Evolutionary conservation across 2,113 vertebrate genomes (phyloP).

Genomic region (Synchiropus splendidus): DNA sequence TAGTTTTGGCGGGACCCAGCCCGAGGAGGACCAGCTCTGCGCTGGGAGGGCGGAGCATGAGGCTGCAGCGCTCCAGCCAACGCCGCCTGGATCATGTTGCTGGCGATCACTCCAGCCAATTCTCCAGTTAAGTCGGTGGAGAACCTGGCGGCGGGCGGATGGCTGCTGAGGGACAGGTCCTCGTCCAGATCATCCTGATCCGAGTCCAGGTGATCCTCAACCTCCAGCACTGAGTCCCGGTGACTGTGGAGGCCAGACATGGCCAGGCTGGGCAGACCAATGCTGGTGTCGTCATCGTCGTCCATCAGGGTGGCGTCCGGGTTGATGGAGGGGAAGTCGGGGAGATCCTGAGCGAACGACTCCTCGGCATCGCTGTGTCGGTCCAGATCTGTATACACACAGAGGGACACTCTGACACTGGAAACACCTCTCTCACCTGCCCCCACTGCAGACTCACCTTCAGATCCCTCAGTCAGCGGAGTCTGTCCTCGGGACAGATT

Average conservation of each 20-base stretch:
- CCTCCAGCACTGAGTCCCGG: slow-evolving; percentile 47
- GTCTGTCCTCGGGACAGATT: slow-evolving; percentile 90
- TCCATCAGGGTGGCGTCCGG: slow-evolving; percentile 81
- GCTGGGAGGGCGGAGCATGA: slow-evolving; percentile 50
- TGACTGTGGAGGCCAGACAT: slow-evolving; percentile 34
- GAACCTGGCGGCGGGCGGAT: slow-evolving; percentile 62
- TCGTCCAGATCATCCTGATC: slow-evolving; percentile 70
- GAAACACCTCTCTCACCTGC: no score
- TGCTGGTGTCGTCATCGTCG: slow-evolving; percentile 91
- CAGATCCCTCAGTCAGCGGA: slow-evolving; percentile 89
- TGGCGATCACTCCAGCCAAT: slow-evolving; percentile 76
- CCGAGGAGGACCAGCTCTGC: slow-evolving; percentile 48
- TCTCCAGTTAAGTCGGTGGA: slow-evolving; percentile 70
- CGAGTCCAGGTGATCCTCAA: slow-evolving; percentile 63
- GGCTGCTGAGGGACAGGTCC: slow-evolving; percentile 61
- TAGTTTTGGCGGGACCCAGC: slow-evolving; percentile 49
- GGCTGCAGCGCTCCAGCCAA: slow-evolving; percentile 74
- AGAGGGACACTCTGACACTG: no score
- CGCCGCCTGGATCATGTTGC: slow-evolving; percentile 87
- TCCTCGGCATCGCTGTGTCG: slow-evolving; percentile 93
- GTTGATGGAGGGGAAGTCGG: slow-evolving; percentile 92
- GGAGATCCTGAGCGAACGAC: slow-evolving; percentile 87
- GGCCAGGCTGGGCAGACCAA: slow-evolving; percentile 80
- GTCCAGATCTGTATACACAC: slow-evolving; percentile 78
- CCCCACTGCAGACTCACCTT: slow-evolving; percentile 63